Conservation (phyloP, 2,113 vertebrate genomes). For the Hyperopisus bebe region DNA sequence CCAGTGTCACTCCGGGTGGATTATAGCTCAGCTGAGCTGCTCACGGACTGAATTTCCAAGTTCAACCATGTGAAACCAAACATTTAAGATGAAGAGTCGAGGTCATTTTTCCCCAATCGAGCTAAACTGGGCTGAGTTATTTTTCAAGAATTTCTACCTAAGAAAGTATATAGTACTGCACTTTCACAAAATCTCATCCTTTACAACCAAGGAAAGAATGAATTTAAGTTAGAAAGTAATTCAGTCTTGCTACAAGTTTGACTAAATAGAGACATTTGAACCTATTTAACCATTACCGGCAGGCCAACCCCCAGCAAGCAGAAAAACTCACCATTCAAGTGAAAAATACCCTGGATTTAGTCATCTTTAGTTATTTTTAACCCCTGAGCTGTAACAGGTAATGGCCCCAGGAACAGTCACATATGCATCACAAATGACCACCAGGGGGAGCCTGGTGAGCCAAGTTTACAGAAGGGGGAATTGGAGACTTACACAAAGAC, state of each 20-base stretch:
- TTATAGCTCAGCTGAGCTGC: neutral
- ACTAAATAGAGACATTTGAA: neutral
- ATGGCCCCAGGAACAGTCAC: neutral
- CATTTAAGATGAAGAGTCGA: neutral
- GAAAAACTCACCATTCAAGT: neutral
- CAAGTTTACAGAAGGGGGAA: neutral
- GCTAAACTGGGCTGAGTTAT: neutral
- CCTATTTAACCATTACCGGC: neutral
- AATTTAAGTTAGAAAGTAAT: neutral
- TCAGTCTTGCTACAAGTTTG: neutral
- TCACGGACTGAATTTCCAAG: neutral
- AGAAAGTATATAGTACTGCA: neutral
- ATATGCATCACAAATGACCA: neutral
- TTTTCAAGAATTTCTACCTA: neutral
- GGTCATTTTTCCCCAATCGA: neutral
- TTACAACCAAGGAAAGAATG: neutral
- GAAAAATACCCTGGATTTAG: neutral
- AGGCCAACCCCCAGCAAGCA: neutral
- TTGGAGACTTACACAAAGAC: conserved; percentile 65
- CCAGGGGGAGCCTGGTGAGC: neutral
- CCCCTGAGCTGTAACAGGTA: neutral
- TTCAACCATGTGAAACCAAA: neutral
- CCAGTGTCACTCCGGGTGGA: neutral
- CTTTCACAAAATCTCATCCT: neutral
- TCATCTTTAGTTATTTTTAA: neutral